A percentile compares a stretch with the other conserved stretches of the same genome.
phyloP scores from a whole-genome alignment of 2,113 vertebrate genomes.

The Globicephala melas region DNA sequence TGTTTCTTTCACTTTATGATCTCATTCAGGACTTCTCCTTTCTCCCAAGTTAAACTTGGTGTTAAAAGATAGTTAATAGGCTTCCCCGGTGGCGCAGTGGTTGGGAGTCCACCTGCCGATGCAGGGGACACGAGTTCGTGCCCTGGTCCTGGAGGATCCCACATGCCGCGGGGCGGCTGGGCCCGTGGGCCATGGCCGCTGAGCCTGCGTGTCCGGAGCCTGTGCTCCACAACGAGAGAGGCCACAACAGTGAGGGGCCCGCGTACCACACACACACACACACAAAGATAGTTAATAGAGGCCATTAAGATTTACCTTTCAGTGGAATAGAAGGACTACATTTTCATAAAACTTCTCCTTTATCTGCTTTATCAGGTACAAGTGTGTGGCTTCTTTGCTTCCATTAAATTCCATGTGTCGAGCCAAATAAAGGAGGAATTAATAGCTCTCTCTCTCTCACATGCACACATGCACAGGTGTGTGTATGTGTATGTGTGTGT shows the following conservation, averaged over 20 bases:
- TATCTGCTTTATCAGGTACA: background rate
- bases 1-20: background rate
- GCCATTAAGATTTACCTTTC: background rate
- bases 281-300: background rate
- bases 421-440: background rate
- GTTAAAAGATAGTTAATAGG: background rate
- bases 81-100: too few relatives aligned
- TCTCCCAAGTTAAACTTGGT: background rate
- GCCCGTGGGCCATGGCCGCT: too few relatives aligned
- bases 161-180: too few relatives aligned
- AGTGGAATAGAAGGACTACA: background rate
- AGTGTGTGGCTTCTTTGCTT: background rate
- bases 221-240: too few relatives aligned
- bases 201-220: too few relatives aligned
- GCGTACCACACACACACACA: too few relatives aligned
- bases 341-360: conserved; percentile 2
- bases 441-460: background rate
- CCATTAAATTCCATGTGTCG: background rate
- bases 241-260: too few relatives aligned
- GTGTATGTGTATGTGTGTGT: background rate
- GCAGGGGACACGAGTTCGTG: too few relatives aligned
- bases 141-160: too few relatives aligned
- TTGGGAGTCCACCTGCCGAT: too few relatives aligned
- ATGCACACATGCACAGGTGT: background rate
- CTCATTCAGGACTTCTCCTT: background rate